These are phyloP conservation scores for Pteropus alecto DNA, from an alignment of 2,113 vertebrate species.

Conservation along the genomic window DNA sequence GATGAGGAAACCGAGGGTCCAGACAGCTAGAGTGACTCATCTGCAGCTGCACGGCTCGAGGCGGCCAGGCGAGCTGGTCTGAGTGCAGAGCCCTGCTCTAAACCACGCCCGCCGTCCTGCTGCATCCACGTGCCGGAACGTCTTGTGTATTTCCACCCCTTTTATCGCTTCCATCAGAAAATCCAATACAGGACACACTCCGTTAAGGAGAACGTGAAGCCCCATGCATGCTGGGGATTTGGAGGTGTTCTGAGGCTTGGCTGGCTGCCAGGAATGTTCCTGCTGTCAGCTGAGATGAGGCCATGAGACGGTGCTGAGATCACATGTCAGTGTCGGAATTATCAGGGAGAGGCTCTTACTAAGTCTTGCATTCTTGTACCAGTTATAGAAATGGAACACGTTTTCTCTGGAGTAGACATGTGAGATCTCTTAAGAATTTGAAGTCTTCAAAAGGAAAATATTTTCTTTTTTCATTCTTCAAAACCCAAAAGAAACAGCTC, in stretches of 20 bases:
- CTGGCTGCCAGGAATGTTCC: not conserved
- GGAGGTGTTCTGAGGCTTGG: fast-evolving
- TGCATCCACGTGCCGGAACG: fast-evolving
- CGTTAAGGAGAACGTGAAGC: fast-evolving
- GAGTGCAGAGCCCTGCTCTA: not conserved
- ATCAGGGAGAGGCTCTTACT: not conserved
- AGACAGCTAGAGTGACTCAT: not conserved
- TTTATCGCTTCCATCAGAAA: not conserved
- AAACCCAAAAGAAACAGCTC: not conserved
- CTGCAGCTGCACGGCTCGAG: fast-evolving
- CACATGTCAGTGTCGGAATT: fast-evolving
- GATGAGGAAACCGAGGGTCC: not conserved
- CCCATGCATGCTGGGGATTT: fast-evolving
- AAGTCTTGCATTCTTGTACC: not conserved
- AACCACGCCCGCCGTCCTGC: fast-evolving
- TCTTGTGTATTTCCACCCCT: not conserved
- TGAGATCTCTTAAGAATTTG: not conserved
- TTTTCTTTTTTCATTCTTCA: not conserved
- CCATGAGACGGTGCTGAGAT: not conserved
- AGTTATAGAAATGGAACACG: not conserved
- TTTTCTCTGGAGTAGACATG: not conserved
- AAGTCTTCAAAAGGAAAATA: not conserved
- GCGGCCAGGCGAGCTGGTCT: fast-evolving
- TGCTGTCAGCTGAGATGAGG: no score
- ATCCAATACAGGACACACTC: not conserved